Conservation (phyloP, 2,888 invertebrate species). For the Magallana nippona region DNA sequence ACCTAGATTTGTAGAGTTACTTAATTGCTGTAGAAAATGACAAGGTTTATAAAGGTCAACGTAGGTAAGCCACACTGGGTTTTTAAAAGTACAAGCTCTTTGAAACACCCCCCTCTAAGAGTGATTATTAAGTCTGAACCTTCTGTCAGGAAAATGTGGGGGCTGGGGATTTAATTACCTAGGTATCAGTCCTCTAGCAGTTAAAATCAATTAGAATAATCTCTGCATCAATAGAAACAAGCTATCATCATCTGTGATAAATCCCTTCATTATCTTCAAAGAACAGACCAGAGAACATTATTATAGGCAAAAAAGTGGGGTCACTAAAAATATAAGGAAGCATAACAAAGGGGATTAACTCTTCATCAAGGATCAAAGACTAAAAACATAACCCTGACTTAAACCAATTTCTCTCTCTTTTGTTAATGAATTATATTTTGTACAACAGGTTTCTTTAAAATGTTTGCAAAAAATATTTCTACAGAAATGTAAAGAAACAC, state of each 20-base stretch:
- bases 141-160: not conserved
- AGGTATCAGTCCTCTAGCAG: not conserved
- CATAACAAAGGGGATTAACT: not conserved
- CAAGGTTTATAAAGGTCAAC: too few relatives aligned
- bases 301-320: not conserved
- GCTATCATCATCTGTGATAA: constrained; percentile 9
- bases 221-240: constrained; percentile 9
- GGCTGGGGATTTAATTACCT: not conserved
- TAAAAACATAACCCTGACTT: not conserved
- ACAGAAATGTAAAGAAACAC: too few relatives aligned
- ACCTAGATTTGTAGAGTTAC: too few relatives aligned
- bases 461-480: too few relatives aligned
- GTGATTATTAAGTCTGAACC: not conserved
- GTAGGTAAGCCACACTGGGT: too few relatives aligned
- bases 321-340: not conserved
- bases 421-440: not conserved
- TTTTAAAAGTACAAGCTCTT: too few relatives aligned
- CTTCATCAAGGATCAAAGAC: not conserved
- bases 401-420: not conserved
- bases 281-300: not conserved
- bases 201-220: constrained; percentile 31
- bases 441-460: too few relatives aligned
- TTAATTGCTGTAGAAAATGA: too few relatives aligned
- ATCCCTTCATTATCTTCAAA: constrained; percentile 18
- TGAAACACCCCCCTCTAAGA: not conserved